phyloP scores from a whole-genome alignment of 2,888 invertebrate genomes.

The Perithous albicinctus region DNA sequence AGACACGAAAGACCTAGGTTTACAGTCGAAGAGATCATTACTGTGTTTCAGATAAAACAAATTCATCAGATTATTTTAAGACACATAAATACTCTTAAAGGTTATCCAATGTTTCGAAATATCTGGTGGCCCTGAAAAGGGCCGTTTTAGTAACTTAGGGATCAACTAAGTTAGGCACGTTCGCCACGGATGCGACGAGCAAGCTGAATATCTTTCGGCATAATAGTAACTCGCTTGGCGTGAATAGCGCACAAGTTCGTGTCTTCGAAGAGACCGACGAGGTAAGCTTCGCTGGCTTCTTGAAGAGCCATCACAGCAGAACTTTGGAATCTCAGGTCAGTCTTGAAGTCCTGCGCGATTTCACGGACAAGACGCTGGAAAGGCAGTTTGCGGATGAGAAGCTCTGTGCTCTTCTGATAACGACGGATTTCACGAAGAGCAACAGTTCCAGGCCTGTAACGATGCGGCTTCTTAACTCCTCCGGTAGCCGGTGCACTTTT shows the following conservation, averaged over 20 bases:
- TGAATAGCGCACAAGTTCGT: slow-evolving; percentile 93
- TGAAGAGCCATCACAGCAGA: slow-evolving; percentile 90
- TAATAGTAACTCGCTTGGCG: slow-evolving; percentile 89
- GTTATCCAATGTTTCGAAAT: slow-evolving; percentile 11
- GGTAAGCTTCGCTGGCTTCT: slow-evolving; percentile 88
- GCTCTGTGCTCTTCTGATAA: slow-evolving; percentile 91
- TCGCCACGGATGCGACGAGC: slow-evolving; percentile 85
- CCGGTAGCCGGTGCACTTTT: slow-evolving; percentile 91
- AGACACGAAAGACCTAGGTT: no score
- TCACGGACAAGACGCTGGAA: slow-evolving; percentile 90
- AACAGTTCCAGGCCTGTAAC: slow-evolving; percentile 91
- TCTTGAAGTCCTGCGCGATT: slow-evolving; percentile 91
- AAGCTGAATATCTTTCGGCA: slow-evolving; percentile 84
- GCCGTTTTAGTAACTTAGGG: slow-evolving; percentile 54
- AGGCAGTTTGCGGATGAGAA: slow-evolving; percentile 89
- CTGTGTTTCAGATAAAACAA: no score
- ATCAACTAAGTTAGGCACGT: slow-evolving; percentile 43
- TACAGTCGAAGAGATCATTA: no score
- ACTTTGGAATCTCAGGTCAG: slow-evolving; percentile 89
- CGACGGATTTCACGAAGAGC: slow-evolving; percentile 89
- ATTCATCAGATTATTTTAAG: no score
- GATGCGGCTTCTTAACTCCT: slow-evolving; percentile 91
- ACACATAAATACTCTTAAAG: neutral
- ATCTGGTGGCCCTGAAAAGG: slow-evolving; percentile 74
- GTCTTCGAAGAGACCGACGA: slow-evolving; percentile 91